Percentiles rank a stretch among this genome's conserved stretches.
These are phyloP conservation scores for Heliconius himera DNA, from an alignment of 1,140 invertebrate genomes.

Conservation along the genomic window DNA sequence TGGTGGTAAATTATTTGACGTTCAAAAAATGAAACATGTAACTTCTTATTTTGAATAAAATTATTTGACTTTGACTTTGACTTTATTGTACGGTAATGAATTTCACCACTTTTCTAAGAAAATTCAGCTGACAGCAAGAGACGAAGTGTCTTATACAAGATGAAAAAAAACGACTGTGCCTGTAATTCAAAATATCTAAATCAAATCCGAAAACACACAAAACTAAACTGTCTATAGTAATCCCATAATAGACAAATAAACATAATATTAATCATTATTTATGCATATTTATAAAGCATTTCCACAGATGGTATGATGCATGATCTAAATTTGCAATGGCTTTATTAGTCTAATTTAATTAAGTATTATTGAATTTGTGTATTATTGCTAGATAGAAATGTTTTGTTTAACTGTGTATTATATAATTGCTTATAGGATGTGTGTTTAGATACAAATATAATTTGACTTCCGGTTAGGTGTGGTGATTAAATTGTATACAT, in stretches of 20 bases:
- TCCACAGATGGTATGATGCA: neutral
- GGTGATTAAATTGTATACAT: neutral
- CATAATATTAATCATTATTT: slow-evolving; percentile 1
- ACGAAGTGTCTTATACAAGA: too few relatives aligned
- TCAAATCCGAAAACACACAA: neutral
- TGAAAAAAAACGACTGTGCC: neutral
- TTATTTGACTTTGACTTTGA: too few relatives aligned
- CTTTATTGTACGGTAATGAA: too few relatives aligned
- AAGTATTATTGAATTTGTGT: neutral
- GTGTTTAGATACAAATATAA: neutral
- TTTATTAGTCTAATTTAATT: slow-evolving; percentile 13
- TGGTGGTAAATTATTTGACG: too few relatives aligned
- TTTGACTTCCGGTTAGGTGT: neutral
- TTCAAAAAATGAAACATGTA: too few relatives aligned
- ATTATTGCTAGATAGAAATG: neutral
- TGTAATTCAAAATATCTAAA: neutral
- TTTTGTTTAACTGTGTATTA: neutral
- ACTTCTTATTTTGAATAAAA: too few relatives aligned
- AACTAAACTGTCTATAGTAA: neutral
- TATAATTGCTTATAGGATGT: neutral
- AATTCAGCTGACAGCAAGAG: too few relatives aligned
- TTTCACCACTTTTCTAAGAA: too few relatives aligned
- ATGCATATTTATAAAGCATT: slow-evolving; percentile 1
- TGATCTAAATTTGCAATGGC: slow-evolving; percentile 5
- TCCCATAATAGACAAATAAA: neutral